These are phyloP conservation scores for Unio delphinus DNA, from an alignment of 2,888 invertebrate species.

Conservation along the genomic window DNA sequence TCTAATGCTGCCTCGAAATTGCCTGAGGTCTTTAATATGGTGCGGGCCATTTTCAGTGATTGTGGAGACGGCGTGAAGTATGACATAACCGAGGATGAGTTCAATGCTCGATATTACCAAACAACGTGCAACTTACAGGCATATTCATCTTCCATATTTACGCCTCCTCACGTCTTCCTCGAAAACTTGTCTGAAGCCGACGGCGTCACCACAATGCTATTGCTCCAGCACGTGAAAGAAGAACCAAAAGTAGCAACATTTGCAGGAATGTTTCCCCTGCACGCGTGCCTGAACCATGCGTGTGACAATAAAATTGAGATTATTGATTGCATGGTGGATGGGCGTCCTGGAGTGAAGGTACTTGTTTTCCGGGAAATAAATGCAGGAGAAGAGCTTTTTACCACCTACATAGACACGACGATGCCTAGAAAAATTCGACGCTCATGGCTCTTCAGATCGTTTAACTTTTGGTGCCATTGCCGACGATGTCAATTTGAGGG, in stretches of 20 bases:
- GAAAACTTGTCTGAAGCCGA: conserved; percentile 32
- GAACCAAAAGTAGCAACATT: conserved; percentile 49
- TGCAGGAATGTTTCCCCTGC: conserved; percentile 62
- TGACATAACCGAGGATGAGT: conserved; percentile 55
- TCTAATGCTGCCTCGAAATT: conserved; percentile 45
- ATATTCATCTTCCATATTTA: conserved; percentile 45
- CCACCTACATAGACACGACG: conserved; percentile 61
- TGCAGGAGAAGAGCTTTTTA: conserved; percentile 56
- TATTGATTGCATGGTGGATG: conserved; percentile 48
- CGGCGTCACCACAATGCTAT: conserved; percentile 37
- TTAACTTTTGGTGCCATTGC: conserved; percentile 66
- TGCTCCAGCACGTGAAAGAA: conserved; percentile 41
- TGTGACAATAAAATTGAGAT: conserved; percentile 63
- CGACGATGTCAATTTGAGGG: conserved; percentile 60
- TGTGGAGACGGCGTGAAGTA: conserved; percentile 50
- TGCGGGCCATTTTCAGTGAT: conserved; percentile 49
- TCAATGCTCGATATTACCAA: conserved; percentile 61
- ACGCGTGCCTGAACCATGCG: conserved; percentile 64
- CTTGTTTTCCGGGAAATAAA: conserved; percentile 54
- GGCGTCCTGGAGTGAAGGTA: conserved; percentile 53
- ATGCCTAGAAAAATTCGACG: conserved; percentile 57
- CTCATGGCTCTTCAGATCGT: conserved; percentile 64
- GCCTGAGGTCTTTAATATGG: conserved; percentile 46
- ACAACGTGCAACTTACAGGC: conserved; percentile 64
- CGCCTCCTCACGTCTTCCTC: conserved; percentile 52